Base-by-base conservation (phyloP, 1,140 invertebrate genomes). In the Diprion similis region DNA sequence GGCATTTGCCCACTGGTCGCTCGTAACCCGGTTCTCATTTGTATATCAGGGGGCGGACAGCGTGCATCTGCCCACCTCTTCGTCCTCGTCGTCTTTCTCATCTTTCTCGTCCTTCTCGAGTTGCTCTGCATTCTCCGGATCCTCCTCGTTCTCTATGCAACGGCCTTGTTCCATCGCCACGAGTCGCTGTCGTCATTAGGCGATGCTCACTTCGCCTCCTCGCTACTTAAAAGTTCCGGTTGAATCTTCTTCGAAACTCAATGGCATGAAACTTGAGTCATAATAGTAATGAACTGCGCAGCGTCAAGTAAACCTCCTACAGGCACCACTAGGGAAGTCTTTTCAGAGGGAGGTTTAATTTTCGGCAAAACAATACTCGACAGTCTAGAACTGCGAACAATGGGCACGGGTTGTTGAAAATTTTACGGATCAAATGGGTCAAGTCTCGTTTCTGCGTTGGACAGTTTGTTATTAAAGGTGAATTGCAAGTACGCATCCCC, bases 1-100 rank as follows among this genome's bases (percentile, higher is more conserved):
- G 51, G 51, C 51, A 59, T 59, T 59, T 59, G 51, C 51, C n/a
- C 51, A 59, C 51, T 17, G 51, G n/a, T 8, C 51, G 51, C 51
- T 59, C 51, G 51, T 59, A 59, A 59, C 51, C 6, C 51, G 51
- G 51, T 59, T 59, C 51, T 59, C 51, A 59, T 59, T 59, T 59
- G 51, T 59, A 59, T 59, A 59, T 59, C 51, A 59, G 51, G 51
- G 24, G 51, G 51, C 51, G 51, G 51, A 59, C 51, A 59, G 51
- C 51, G 51, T 59, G 51, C 51, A 59, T 59, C 51, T 59, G n/a
- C 51, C 51, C 51, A 59, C 51, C 51, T 59, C 51, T 59, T 59
- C 51, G 11, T 59, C 51, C n/a, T 59, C 51, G 11, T 59, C 51
- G 51, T 59, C 51, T 59, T 17, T 59, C 51, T 59, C 11, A 59